A percentile compares a stretch with the other conserved stretches of the same genome.
Conservation (phyloP, 37 sponge, comb jelly and placozoan species). For the Axinella damicornis region DNA sequence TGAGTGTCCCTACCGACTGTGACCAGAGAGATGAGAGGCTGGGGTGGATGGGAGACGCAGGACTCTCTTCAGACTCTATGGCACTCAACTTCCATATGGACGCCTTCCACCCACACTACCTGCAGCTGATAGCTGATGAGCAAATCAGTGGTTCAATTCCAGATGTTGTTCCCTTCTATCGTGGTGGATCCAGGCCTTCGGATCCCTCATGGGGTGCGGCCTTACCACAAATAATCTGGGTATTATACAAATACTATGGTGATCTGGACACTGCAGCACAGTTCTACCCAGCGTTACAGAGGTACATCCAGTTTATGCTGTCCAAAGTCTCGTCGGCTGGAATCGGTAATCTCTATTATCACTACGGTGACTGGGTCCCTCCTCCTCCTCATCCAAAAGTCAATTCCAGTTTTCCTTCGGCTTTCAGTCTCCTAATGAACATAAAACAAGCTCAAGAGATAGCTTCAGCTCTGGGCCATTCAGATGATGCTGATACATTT, state of each 20-base stretch:
- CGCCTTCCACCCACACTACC: slow-evolving; percentile 44
- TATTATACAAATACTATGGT: slow-evolving; percentile 42
- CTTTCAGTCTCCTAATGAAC: slow-evolving; percentile 60
- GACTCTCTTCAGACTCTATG: slow-evolving; percentile 67
- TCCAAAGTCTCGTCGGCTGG: slow-evolving; percentile 47
- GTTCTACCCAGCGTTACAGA: slow-evolving; percentile 14
- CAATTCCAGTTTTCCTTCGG: slow-evolving; percentile 43
- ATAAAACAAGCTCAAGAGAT: slow-evolving; percentile 58
- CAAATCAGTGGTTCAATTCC: slow-evolving; percentile 52
- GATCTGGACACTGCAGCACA: slow-evolving; percentile 23
- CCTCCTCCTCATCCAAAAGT: slow-evolving; percentile 65
- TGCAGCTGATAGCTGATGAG: slow-evolving; percentile 57
- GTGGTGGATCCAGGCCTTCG: slow-evolving; percentile 59
- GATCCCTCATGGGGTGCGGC: slow-evolving; percentile 85
- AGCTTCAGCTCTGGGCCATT: slow-evolving; percentile 25
- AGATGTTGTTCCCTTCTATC: slow-evolving; percentile 74
- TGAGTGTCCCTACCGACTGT: slow-evolving; percentile 82
- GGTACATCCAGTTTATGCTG: slow-evolving; percentile 31
- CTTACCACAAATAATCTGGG: slow-evolving; percentile 68
- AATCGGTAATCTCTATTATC: slow-evolving; percentile 39
- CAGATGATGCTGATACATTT: background rate
- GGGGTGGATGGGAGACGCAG: slow-evolving; percentile 86
- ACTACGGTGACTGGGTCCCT: slow-evolving; percentile 82
- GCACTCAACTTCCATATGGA: slow-evolving; percentile 67
- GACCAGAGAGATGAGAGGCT: slow-evolving; percentile 74